phyloP scores from a whole-genome alignment of 1,140 invertebrate species.

The Coenobita brevimanus region DNA sequence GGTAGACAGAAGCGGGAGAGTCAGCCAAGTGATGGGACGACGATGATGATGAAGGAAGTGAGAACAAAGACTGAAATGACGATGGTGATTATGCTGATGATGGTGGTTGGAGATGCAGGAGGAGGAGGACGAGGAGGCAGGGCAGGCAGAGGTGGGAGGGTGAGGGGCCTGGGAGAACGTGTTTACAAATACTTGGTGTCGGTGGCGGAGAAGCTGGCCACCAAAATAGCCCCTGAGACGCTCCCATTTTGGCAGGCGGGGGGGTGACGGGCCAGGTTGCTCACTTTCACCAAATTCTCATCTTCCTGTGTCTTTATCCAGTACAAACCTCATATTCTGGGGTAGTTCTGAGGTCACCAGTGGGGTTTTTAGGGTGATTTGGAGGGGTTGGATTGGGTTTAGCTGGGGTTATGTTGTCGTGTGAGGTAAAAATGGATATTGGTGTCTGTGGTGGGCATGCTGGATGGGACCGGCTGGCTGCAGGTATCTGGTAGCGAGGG shows the following conservation, averaged over 20 bases:
- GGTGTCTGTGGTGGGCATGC: not conserved
- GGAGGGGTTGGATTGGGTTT: not conserved
- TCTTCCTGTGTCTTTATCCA: too few relatives aligned
- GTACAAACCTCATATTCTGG: not conserved
- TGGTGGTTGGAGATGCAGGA: not conserved
- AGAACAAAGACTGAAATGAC: not conserved
- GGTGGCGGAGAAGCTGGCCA: constrained; percentile 46
- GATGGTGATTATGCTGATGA: too few relatives aligned
- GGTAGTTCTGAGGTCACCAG: not conserved
- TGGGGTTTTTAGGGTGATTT: not conserved
- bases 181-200: constrained; percentile 68
- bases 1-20: not conserved
- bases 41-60: too few relatives aligned
- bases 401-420: not conserved
- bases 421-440: not conserved
- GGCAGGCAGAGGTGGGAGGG: not conserved
- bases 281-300: not conserved
- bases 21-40: too few relatives aligned
- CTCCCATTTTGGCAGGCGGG: constrained; percentile 63
- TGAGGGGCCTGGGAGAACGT: constrained; percentile 29
- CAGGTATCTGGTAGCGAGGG: constrained; percentile 61
- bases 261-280: not conserved
- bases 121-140: not conserved
- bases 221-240: constrained; percentile 59
- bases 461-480: constrained; percentile 32